Conservation (phyloP, 2,888 invertebrate species). For the Pardosa pseudoannulata region DNA sequence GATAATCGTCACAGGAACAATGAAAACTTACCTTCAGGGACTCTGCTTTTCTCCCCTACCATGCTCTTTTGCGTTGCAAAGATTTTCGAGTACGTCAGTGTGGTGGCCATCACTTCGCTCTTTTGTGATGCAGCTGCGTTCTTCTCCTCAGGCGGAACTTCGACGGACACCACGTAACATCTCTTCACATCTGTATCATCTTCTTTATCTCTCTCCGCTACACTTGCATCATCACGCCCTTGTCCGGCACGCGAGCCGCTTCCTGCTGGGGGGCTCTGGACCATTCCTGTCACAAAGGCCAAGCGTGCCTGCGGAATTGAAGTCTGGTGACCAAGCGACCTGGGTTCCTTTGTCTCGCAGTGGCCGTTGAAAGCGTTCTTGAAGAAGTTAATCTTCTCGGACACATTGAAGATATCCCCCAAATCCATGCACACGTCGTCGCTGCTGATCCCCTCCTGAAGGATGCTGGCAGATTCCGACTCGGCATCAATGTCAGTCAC, state of each 20-base stretch:
- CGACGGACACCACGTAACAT: constrained; percentile 12
- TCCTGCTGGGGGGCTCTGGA: constrained; percentile 57
- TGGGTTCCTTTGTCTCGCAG: constrained; percentile 22
- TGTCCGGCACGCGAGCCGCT: constrained; percentile 29
- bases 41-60: not conserved
- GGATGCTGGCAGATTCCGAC: not conserved
- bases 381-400: constrained; percentile 63
- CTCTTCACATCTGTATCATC: not conserved
- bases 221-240: constrained; percentile 26
- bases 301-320: constrained; percentile 67
- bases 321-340: constrained; percentile 53
- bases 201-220: constrained; percentile 16
- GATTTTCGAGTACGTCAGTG: constrained; percentile 52
- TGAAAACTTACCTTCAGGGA: constrained; percentile 29
- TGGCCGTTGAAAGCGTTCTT: constrained; percentile 21
- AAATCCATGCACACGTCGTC: constrained; percentile 7
- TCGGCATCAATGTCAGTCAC: constrained; percentile 48
- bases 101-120: constrained; percentile 20
- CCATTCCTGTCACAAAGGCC: constrained; percentile 67
- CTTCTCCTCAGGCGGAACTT: not conserved
- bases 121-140: not conserved
- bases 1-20: too few relatives aligned
- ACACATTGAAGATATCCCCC: constrained; percentile 38
- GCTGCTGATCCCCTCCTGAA: not conserved
- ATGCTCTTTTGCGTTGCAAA: constrained; percentile 37